A percentile compares a stretch with the other conserved stretches of the same genome.
phyloP scores from a whole-genome alignment of 2,113 vertebrate species.

The Aythya baeri region DNA sequence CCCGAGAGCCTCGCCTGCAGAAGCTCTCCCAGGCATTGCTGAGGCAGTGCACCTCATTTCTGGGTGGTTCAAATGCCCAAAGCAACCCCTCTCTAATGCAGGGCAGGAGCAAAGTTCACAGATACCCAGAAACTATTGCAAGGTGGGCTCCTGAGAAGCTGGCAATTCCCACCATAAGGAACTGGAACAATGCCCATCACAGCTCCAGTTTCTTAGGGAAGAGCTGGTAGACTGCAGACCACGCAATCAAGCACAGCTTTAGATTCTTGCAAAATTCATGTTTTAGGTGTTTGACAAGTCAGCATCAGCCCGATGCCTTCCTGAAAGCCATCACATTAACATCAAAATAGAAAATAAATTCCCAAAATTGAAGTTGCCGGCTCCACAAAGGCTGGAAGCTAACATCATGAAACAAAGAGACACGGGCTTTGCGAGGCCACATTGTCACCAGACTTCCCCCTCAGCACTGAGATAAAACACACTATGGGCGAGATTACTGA shows the following conservation, averaged over 20 bases:
- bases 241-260: neutral
- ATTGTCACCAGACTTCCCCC: neutral
- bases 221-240: neutral
- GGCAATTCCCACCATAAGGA: neutral
- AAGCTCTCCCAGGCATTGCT: neutral
- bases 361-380: neutral
- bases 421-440: neutral
- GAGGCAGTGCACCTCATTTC: rapidly evolving
- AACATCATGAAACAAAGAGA: neutral
- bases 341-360: neutral
- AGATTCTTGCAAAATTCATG: neutral
- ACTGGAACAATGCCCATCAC: neutral
- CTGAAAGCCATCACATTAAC: neutral
- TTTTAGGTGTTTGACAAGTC: neutral
- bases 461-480: neutral
- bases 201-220: neutral
- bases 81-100: neutral
- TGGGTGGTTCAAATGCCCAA: neutral
- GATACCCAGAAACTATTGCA: neutral
- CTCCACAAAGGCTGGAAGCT: neutral
- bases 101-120: neutral
- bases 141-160: neutral
- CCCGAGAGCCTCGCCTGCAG: neutral
- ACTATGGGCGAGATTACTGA: neutral
- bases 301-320: neutral